Percentiles rank a stretch among this genome's conserved stretches.
Conservation (phyloP, 2,113 vertebrate species). For the Gymnogyps californianus region DNA sequence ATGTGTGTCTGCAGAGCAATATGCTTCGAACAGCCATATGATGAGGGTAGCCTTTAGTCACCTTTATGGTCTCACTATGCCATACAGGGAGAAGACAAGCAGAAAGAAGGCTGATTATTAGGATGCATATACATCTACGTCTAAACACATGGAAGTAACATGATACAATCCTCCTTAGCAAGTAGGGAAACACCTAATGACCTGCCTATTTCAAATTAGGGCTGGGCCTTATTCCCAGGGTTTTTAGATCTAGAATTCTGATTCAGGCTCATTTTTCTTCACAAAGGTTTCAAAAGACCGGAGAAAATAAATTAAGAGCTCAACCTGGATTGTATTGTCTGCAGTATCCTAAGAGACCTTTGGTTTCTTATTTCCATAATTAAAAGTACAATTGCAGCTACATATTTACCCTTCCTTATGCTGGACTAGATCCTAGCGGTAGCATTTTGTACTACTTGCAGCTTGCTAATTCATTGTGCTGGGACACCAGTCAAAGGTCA, state of each 20-base stretch:
- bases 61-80: background rate
- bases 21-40: background rate
- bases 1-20: background rate
- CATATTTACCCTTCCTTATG: background rate
- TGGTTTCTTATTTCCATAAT: constrained; percentile 39
- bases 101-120: background rate
- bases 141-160: background rate
- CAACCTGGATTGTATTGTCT: background rate
- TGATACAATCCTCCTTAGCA: background rate
- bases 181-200: background rate
- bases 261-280: background rate
- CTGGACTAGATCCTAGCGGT: background rate
- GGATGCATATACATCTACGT: background rate
- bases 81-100: background rate
- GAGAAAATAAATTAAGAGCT: background rate
- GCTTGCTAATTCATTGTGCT: background rate
- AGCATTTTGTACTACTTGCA: background rate
- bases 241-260: background rate
- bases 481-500: constrained; percentile 1
- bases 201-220: background rate
- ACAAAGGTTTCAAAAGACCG: background rate
- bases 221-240: background rate
- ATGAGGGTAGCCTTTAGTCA: background rate
- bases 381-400: background rate
- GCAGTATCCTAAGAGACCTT: background rate